phyloP scores from a whole-genome alignment of 2,888 invertebrate genomes.

The Mongoloraphidia duomilia region DNA sequence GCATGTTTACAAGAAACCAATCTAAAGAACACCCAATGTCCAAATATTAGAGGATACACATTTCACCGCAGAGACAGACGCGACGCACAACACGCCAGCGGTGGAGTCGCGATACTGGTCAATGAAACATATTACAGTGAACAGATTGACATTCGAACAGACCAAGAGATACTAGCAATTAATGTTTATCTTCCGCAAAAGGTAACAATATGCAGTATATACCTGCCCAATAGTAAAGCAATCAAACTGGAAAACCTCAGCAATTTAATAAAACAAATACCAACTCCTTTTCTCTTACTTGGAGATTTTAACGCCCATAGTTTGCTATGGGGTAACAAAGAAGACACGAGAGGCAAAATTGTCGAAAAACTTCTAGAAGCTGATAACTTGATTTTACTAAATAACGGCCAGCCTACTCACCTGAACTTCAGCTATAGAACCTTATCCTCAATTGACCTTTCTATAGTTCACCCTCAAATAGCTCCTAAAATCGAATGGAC shows the following conservation, averaged over 20 bases:
- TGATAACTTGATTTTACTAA: conserved; percentile 2
- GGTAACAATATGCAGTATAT: too few relatives aligned
- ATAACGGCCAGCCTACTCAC: not conserved
- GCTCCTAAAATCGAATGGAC: not conserved
- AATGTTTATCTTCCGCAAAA: too few relatives aligned
- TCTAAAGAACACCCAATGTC: not conserved
- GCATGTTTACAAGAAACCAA: not conserved
- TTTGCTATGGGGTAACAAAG: conserved; percentile 4
- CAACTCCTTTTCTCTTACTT: conserved; percentile 5
- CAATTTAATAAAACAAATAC: conserved; percentile 5
- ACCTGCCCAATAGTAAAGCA: too few relatives aligned
- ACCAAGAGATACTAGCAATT: too few relatives aligned
- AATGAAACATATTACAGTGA: too few relatives aligned
- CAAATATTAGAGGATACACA: not conserved
- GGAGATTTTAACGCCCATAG: conserved; percentile 9
- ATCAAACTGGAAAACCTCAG: too few relatives aligned
- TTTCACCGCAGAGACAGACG: not conserved
- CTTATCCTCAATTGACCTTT: not conserved
- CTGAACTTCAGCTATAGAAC: not conserved
- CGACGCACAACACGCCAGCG: not conserved
- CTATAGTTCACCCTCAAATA: not conserved
- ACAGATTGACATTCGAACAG: too few relatives aligned
- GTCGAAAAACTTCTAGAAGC: conserved; percentile 5
- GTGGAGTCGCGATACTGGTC: not conserved
- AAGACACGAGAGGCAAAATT: conserved; percentile 1